Evolutionary conservation across 2,888 invertebrate genomes (phyloP), one percentile per base, ranked within the genome.

Genomic region (Netelia inedita): DNA sequence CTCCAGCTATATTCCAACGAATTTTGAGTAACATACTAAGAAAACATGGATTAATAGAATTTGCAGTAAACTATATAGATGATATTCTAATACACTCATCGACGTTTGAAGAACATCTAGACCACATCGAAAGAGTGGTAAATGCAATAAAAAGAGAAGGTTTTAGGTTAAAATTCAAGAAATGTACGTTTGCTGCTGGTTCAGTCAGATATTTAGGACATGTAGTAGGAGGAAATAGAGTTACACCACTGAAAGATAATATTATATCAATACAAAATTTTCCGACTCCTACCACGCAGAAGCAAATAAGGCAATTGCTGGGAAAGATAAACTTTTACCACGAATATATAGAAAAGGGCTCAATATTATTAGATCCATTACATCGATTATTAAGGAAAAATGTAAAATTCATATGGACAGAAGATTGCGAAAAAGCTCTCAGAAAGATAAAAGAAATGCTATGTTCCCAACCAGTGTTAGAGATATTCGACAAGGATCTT

Each of bases 21-120:
- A 55, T 55, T 16, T n/a, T 55, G 55, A 55, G 55, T 16, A 55
- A 55, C 55, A 55, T 55, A 14, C 6, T 55, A 6, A 55, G 55
- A 55, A 55, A 55, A 55, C 16, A 55, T 55, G 16, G 16, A 55
- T 6, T 55, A 16, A 6, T 16, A 2, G 55, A 55, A 16, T 55
- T 55, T 16, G 6, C 55, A n/a, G 55, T 55, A 55, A 55, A 55
- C 16, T 55, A 55, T 16, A 55, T 55, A 55, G 55, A 55, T 16
- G 55, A 55, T n/a, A 55, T 55, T n/a, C 16, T 55, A 16, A 16
- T 55, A 16, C 16, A 16, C 16, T 55, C 55, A 16, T 1, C 14
- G 16, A 16, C 55, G 16, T 55, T 55, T 55, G 55, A 16, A 19
- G 55, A 55, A 2, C 55, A 55, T n/a, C 1, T 55, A 19, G 55